Evolutionary conservation across 2,113 vertebrate species (phyloP), one percentile per base, ranked within the genome.

Genomic region (Chamaea fasciata): DNA sequence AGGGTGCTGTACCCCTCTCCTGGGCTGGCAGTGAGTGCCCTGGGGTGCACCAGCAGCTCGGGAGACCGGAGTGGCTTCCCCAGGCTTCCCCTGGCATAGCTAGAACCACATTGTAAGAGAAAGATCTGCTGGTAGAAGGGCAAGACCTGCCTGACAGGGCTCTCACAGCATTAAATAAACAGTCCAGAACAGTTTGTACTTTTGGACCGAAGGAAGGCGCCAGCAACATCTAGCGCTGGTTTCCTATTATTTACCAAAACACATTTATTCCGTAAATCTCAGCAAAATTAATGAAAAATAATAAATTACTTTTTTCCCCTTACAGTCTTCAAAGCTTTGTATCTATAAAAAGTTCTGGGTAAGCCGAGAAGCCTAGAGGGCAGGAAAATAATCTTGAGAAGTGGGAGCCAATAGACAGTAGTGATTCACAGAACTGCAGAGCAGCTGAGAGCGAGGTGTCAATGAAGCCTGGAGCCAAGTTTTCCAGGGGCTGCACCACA

Each of bases 191-290:
- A 52, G 39, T 76, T 44, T 79, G 65, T 92, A 39, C 75, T 92
- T 90, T 90, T 59, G 42, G 70, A 49, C 30, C 55, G n/a, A 87
- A 80, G 27, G 27, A 37, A 89, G 46, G 15, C 63, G 47, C 33
- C 70, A 85, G n/a, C 18, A 79, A 33, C 37, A 83, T 90, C 39
- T 37, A 94, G 52, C 0, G 0, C 2, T 23, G 9, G 15, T 60
- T 65, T 87, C 15, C 42, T 80, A 80, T 79, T 94, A 70, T 95
- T 89, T 87, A 94, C 71, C 50, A 80, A 69, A 91, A 83, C 47
- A 80, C 35, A 64, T 83, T 83, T 86, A 57, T 86, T 88, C 68
- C 31, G 35, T 70, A 83, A 90, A 88, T 65, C 79, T 86, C 79
- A 81, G 73, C 64, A 83, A 92, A 95, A 94, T 67, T 47, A 5